Percentiles rank a stretch among this genome's conserved stretches.
Conservation (phyloP, 2,888 invertebrate species). For the Cephus sareptanus region DNA sequence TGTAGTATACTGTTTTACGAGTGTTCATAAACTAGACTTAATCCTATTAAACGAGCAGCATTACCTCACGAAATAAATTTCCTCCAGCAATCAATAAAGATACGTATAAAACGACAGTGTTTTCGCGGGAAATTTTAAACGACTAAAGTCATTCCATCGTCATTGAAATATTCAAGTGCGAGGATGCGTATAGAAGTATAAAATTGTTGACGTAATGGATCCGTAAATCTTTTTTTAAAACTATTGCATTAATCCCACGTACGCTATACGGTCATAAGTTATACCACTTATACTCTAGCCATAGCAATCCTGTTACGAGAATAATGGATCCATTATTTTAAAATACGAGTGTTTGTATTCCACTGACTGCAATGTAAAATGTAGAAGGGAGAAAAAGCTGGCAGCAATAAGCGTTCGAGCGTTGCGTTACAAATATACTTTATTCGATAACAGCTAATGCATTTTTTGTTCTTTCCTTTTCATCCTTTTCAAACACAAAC, state of each 20-base stretch:
- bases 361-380: background rate
- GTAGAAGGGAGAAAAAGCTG: background rate
- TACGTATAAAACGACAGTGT: background rate
- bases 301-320: background rate
- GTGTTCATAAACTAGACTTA: background rate
- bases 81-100: background rate
- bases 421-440: conserved; percentile 55
- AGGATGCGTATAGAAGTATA: background rate
- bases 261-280: background rate
- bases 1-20: background rate
- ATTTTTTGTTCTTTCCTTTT: background rate
- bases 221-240: background rate
- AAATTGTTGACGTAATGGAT: background rate
- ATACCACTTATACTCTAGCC: background rate
- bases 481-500: conserved; percentile 32
- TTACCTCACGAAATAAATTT: background rate
- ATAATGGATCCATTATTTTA: background rate
- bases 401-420: background rate
- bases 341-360: background rate
- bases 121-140: background rate
- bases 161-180: background rate
- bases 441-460: conserved; percentile 44
- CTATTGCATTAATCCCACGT: background rate
- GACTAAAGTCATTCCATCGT: background rate
- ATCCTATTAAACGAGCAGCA: background rate